A percentile compares a stretch with the other conserved stretches of the same genome.
Evolutionary conservation across 2,888 invertebrate genomes (phyloP).

Genomic region (Icerya purchasi): DNA sequence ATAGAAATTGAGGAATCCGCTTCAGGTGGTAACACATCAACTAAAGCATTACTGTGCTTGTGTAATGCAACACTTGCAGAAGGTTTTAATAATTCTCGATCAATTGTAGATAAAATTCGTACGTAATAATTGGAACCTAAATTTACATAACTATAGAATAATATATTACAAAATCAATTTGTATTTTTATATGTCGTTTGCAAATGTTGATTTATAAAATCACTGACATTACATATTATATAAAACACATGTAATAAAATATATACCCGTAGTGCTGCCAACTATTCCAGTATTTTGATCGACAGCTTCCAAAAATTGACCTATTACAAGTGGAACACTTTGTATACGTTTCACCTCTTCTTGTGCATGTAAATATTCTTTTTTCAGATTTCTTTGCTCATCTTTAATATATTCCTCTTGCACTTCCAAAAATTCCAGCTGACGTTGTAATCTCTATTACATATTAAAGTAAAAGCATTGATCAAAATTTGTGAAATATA

Average conservation of each 20-base stretch:
- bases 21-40: slow-evolving; percentile 95
- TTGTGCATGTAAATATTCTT: slow-evolving; percentile 96
- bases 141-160: no score
- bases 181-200: no score
- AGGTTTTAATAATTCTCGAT: slow-evolving; percentile 87
- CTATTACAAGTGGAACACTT: slow-evolving; percentile 94
- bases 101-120: slow-evolving; percentile 91
- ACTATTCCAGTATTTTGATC: slow-evolving; percentile 99
- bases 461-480: no score
- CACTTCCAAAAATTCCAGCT: slow-evolving; percentile 89
- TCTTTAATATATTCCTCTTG: slow-evolving; percentile 99
- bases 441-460: slow-evolving; percentile 84
- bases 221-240: no score
- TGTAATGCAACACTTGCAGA: slow-evolving; percentile 96
- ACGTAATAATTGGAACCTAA: slow-evolving; percentile 95
- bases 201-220: no score
- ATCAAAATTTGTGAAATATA: no score
- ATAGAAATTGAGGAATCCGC: slow-evolving; percentile 98
- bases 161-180: no score
- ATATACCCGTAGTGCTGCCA: slow-evolving; percentile 63
- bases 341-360: slow-evolving; percentile 96
- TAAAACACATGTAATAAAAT: not conserved
- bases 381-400: slow-evolving; percentile 94
- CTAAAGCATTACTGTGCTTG: slow-evolving; percentile 98
- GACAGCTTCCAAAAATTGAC: slow-evolving; percentile 96